phyloP scores from a whole-genome alignment of 2,888 invertebrate genomes.

The Penaeus monodon region DNA sequence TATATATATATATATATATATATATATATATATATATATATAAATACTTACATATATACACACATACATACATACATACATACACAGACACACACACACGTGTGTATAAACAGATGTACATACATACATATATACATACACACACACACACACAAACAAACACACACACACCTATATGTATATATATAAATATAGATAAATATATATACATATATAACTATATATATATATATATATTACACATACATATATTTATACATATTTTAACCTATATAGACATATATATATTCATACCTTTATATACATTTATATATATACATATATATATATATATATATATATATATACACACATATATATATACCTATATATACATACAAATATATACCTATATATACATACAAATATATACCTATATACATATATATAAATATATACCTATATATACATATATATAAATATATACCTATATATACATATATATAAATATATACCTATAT shows the following conservation, averaged over 20 bases:
- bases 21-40: not conserved
- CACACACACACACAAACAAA: not conserved
- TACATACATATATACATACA: not conserved
- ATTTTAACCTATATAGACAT: not conserved
- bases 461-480: not conserved
- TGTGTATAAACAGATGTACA: too few species aligned
- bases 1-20: not conserved
- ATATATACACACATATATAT: not conserved
- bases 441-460: conserved; percentile 2
- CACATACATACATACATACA: too few species aligned
- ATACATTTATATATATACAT: too few species aligned
- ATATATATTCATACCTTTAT: too few species aligned
- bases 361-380: not conserved
- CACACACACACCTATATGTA: not conserved
- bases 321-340: too few species aligned
- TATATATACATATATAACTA: not conserved
- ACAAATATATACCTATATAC: not conserved
- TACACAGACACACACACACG: too few species aligned
- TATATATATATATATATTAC: not conserved
- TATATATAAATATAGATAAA: not conserved
- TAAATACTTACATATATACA: not conserved
- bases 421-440: not conserved
- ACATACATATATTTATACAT: not conserved
- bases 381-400: not conserved
- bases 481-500: not conserved